Evolutionary conservation across 2,797 vertebrate species (phyloP).

Genomic region (Hippopotamyrus pictus): DNA sequence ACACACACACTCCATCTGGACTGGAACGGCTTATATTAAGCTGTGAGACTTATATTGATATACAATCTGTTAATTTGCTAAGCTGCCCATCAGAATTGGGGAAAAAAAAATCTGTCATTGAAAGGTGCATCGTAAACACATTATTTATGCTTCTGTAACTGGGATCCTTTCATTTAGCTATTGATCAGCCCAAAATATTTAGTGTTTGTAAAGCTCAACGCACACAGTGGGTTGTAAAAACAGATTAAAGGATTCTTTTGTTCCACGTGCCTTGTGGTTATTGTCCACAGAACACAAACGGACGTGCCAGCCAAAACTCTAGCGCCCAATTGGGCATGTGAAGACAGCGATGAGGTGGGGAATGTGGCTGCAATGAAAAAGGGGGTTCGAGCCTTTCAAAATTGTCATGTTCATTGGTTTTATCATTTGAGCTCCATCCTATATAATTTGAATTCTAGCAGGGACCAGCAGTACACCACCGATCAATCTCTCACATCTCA

Average conservation of each 20-base stretch:
- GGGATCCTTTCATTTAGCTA: neutral
- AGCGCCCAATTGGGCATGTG: neutral
- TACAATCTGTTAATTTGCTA: neutral
- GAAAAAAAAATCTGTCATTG: neutral
- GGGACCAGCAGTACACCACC: neutral
- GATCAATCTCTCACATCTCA: neutral
- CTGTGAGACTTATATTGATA: neutral
- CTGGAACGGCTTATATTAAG: slow-evolving; percentile 23
- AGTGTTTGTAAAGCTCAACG: neutral
- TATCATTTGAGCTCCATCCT: neutral
- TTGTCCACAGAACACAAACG: neutral
- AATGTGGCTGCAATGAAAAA: neutral
- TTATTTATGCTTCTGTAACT: slow-evolving; percentile 12
- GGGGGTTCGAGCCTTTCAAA: neutral
- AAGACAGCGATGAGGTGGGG: neutral
- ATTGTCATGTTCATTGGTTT: neutral
- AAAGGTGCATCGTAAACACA: neutral
- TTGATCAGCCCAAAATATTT: neutral
- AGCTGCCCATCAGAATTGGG: neutral
- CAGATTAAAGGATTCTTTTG: slow-evolving; percentile 15
- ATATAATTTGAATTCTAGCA: neutral
- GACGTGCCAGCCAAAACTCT: neutral
- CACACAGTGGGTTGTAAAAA: slow-evolving; percentile 4
- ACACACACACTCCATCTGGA: slow-evolving; percentile 1
- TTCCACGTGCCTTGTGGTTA: slow-evolving; percentile 12